phyloP scores from a whole-genome alignment of 2,888 invertebrate genomes.

The Cyclophora punctaria region DNA sequence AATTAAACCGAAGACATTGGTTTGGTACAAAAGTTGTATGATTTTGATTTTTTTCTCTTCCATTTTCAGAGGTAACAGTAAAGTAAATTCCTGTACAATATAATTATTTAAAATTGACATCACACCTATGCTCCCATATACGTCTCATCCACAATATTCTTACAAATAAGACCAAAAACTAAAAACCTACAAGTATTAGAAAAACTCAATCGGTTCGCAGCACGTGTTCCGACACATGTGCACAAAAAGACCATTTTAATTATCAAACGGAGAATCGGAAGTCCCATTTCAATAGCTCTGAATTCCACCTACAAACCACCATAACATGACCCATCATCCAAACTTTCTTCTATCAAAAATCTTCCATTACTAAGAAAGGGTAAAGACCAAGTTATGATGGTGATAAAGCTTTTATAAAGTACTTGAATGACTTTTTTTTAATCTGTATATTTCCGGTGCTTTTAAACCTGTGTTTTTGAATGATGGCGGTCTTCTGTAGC shows the following conservation, averaged over 20 bases:
- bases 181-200: slow-evolving; percentile 25
- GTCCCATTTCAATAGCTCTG: not conserved
- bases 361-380: not conserved
- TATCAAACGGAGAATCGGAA: slow-evolving; percentile 38
- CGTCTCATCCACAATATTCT: slow-evolving; percentile 18
- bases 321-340: not conserved
- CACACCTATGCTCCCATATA: not conserved
- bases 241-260: slow-evolving; percentile 27
- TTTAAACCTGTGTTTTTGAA: too few relatives aligned
- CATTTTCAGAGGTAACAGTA: too few relatives aligned
- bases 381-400: slow-evolving; percentile 13
- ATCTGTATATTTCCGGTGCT: too few relatives aligned
- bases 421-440: slow-evolving; percentile 14
- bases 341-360: too few relatives aligned
- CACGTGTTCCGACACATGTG: slow-evolving; percentile 40
- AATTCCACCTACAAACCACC: not conserved
- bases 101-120: not conserved
- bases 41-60: too few relatives aligned
- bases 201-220: slow-evolving; percentile 27
- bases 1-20: too few relatives aligned
- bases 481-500: too few relatives aligned
- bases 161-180: slow-evolving; percentile 6
- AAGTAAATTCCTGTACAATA: too few relatives aligned
- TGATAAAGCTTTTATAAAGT: slow-evolving; percentile 14
- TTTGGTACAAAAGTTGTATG: too few relatives aligned